Conservation (phyloP, 1,140 invertebrate species). For the Diploscapter pachys region DNA sequence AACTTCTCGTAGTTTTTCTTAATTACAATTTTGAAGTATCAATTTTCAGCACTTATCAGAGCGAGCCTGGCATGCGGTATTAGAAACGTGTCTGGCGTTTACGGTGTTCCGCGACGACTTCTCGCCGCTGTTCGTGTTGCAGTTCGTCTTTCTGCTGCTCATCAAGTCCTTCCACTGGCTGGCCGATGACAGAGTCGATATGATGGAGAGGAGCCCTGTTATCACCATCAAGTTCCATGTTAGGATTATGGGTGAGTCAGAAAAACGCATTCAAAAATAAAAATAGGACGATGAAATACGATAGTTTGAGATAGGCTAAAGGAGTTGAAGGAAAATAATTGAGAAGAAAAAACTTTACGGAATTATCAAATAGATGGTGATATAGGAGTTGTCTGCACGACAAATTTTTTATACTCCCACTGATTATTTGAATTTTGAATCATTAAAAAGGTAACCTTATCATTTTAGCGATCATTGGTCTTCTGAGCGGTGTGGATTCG, state of each 20-base stretch:
- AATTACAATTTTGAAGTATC: background rate
- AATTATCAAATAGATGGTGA: too few species aligned
- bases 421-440: background rate
- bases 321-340: too few species aligned
- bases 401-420: conserved; percentile 9
- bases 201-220: conserved; percentile 97
- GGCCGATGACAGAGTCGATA: conserved; percentile 96
- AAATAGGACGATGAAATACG: background rate
- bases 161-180: conserved; percentile 99
- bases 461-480: conserved; percentile 69
- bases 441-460: conserved; percentile 19
- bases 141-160: conserved; percentile 93
- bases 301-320: conserved; percentile 1
- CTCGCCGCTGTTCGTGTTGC: conserved; percentile 81
- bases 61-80: conserved; percentile 95
- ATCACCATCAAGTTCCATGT: conserved; percentile 93
- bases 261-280: background rate
- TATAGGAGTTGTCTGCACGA: background rate
- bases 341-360: too few species aligned
- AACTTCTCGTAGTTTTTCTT: background rate
- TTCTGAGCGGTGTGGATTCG: conserved; percentile 79
- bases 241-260: conserved; percentile 74
- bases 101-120: conserved; percentile 99
- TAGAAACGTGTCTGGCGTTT: conserved; percentile 96
- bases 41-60: conserved; percentile 85